A percentile compares a stretch with the other conserved stretches of the same genome.
Evolutionary conservation across 2,888 invertebrate species (phyloP).

Genomic region (Anticlea derivata): DNA sequence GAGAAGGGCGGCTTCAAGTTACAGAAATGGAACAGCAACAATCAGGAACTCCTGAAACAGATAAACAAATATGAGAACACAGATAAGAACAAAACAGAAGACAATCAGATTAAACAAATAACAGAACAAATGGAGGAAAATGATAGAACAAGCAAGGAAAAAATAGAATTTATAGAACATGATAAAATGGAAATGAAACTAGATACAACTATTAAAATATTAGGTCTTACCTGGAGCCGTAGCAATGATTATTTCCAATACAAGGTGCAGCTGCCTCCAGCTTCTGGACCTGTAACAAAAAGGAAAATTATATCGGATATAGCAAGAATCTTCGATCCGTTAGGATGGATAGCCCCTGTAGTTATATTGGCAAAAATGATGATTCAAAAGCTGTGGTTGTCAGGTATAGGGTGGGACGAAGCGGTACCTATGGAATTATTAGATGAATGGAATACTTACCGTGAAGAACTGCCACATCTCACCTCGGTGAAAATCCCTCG

Average conservation of each 20-base stretch:
- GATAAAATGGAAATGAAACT: not conserved
- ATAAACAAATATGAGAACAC: not conserved
- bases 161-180: too few relatives aligned
- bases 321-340: conserved; percentile 1
- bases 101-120: not conserved
- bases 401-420: conserved; percentile 3
- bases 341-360: conserved; percentile 2
- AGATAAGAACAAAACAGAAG: not conserved
- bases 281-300: conserved; percentile 1
- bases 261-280: not conserved
- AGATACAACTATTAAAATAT: not conserved
- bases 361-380: conserved; percentile 1
- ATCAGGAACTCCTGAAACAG: not conserved
- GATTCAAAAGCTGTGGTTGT: not conserved
- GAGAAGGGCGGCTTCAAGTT: not conserved
- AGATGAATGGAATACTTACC: not conserved
- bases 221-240: not conserved
- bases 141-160: not conserved
- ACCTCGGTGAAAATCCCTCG: not conserved
- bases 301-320: not conserved
- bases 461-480: not conserved
- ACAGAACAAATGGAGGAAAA: not conserved
- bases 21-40: conserved; percentile 1
- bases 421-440: not conserved
- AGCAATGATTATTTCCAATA: not conserved